phyloP scores from a whole-genome alignment of 37 sponge, comb jelly and placozoan species.

The Amphimedon queenslandica region DNA sequence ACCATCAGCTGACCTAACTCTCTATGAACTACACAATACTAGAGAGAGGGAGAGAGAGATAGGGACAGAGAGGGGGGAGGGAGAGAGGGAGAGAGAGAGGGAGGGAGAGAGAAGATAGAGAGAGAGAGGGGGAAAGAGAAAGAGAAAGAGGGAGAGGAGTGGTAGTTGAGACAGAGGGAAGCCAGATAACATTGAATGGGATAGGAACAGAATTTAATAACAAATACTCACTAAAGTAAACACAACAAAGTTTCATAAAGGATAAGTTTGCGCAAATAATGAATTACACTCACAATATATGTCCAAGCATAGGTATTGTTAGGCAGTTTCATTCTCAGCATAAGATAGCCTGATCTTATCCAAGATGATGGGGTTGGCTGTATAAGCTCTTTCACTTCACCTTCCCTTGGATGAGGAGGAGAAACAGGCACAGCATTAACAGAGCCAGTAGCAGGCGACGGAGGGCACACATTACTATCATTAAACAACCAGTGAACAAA shows the following conservation, averaged over 20 bases:
- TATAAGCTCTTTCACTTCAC: conserved; percentile 25
- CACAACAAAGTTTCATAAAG: too few relatives aligned
- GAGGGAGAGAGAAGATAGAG: too few relatives aligned
- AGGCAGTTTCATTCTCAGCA: conserved; percentile 56
- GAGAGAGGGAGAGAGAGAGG: background rate
- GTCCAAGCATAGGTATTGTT: conserved; percentile 44
- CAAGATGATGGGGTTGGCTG: conserved; percentile 40
- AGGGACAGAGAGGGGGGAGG: conserved; percentile 14
- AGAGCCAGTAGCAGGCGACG: background rate
- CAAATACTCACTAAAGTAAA: too few relatives aligned
- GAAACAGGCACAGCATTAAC: background rate
- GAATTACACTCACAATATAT: background rate
- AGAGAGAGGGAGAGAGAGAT: background rate
- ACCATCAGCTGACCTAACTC: conserved; percentile 57
- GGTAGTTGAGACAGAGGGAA: background rate
- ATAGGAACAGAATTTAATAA: too few relatives aligned
- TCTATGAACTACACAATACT: conserved; percentile 80
- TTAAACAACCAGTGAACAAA: too few relatives aligned
- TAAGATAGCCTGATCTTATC: conserved; percentile 60
- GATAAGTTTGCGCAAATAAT: too few relatives aligned
- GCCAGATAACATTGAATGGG: too few relatives aligned
- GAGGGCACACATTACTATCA: background rate
- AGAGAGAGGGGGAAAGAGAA: background rate
- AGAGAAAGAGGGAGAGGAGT: background rate
- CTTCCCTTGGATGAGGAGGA: background rate